Base-by-base conservation (phyloP, 2,888 invertebrate genomes). In the Leptothorax acervorum region DNA sequence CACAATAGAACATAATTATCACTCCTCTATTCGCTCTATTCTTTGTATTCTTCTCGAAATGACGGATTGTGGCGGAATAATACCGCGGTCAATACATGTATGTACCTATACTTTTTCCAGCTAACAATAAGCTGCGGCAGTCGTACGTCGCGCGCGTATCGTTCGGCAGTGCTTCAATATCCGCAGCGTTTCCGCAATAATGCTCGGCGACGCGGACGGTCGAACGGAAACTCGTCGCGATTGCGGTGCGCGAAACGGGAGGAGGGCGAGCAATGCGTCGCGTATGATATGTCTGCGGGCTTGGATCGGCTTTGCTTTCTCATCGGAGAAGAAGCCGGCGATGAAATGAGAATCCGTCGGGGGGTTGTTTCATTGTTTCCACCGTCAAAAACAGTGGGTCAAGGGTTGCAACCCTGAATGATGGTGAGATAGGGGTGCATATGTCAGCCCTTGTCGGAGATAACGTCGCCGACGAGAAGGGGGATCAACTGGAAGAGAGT, bases 281-380 rank as follows among this genome's bases (percentile, higher is more conserved):
- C 42, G 23, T 63, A 23, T 39, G 65, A 78, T 45, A 45, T n/a
- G 28, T 53, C 9, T 55, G 35, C 18, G 28, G 66, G 39, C 48
- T 28, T 28, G 28, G 9, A 23, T 60, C n/a, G 74, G 31, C 62
- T 39, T 62, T 23, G 82, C 63, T 42, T 18, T 73, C 82, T 85
- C 82, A 82, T 89, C 82, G 60, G 78, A 60, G 66, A 75, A 62
- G 28, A 75, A 62, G 28, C 78, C 45, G 74, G 62, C 82, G 81
- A 82, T 82, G 70, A 81, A 62, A 81, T 28, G 79, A 81, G 48
- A 71, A 71, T 31, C 83, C 75, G 60, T 60, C 71, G 63, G 83
- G 53, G 53, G 84, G 76, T 88, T 83, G 88, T 85, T 62, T 71
- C 83, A 85, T 90, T 90, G 86, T 90, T 90, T 86, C 74, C 62